These are phyloP conservation scores for Anguilla megastoma DNA, from an alignment of 2,797 vertebrate species.

Conservation along the genomic window DNA sequence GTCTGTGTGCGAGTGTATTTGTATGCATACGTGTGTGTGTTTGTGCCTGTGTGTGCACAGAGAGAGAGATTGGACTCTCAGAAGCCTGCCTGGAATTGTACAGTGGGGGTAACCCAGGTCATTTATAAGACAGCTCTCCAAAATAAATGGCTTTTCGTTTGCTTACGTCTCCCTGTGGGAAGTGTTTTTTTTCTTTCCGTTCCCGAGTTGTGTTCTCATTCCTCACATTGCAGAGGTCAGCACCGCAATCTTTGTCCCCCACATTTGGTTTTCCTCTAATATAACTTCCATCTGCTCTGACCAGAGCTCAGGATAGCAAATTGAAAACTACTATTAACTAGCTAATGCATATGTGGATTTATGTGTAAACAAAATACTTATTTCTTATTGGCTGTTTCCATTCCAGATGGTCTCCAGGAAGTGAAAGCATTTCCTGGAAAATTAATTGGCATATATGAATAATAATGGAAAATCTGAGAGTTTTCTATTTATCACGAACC, in stretches of 20 bases:
- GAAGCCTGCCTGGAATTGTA: background rate
- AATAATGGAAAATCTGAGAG: slow-evolving; percentile 5
- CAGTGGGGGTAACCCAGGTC: slow-evolving; percentile 44
- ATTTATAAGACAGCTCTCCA: slow-evolving; percentile 49
- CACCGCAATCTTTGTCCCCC: background rate
- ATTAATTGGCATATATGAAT: slow-evolving; percentile 29
- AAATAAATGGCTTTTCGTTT: slow-evolving; percentile 55
- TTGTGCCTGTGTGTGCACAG: slow-evolving; percentile 35
- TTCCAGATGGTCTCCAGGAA: background rate
- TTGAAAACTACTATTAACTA: background rate
- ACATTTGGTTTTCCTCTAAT: background rate
- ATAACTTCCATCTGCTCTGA: slow-evolving; percentile 17
- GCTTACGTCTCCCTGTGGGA: slow-evolving; percentile 52
- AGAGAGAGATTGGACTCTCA: background rate
- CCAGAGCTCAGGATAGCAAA: background rate
- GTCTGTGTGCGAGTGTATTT: background rate
- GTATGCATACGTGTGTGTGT: background rate
- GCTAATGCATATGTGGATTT: background rate
- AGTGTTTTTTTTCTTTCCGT: slow-evolving; percentile 41
- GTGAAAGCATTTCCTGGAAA: slow-evolving; percentile 21
- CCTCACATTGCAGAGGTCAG: slow-evolving; percentile 41
- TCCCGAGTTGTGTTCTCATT: slow-evolving; percentile 49
- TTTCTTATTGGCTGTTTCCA: background rate
- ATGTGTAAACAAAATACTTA: slow-evolving; percentile 17
- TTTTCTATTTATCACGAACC: slow-evolving; percentile 9